Conservation (phyloP, 2,113 vertebrate species). For the Dolichotis patagonum region DNA sequence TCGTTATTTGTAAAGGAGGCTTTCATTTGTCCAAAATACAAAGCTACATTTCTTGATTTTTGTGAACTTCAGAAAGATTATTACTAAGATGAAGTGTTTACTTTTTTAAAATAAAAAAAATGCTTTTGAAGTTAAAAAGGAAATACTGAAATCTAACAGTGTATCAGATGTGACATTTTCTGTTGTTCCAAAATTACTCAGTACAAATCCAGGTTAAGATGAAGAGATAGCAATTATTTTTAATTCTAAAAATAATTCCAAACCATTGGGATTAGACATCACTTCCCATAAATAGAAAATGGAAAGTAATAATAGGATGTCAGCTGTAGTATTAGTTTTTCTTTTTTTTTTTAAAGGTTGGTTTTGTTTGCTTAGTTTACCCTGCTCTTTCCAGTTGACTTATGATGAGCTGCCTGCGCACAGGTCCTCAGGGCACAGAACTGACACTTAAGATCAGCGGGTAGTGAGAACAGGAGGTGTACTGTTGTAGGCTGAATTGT, state of each 20-base stretch:
- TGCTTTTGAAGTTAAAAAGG: background rate
- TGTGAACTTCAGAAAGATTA: conserved; percentile 14
- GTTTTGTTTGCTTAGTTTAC: background rate
- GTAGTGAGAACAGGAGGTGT: background rate
- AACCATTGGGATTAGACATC: background rate
- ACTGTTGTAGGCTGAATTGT: background rate
- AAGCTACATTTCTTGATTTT: conserved; percentile 30
- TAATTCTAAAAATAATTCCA: background rate
- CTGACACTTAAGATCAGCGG: background rate
- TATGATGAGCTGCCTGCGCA: background rate
- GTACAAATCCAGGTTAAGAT: background rate
- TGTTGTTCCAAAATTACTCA: background rate
- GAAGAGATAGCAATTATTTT: background rate
- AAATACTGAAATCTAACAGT: background rate
- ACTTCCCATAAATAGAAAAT: background rate
- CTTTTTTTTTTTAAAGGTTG: background rate
- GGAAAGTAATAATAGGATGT: background rate
- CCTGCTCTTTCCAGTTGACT: background rate
- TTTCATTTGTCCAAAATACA: background rate
- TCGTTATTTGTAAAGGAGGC: background rate
- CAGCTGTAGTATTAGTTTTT: background rate
- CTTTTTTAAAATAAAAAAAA: background rate
- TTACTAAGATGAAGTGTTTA: background rate
- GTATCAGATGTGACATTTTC: background rate
- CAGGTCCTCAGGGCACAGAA: background rate